Evolutionary conservation across 2,888 invertebrate genomes (phyloP).

Genomic region (Drosophila austrosaltans): DNA sequence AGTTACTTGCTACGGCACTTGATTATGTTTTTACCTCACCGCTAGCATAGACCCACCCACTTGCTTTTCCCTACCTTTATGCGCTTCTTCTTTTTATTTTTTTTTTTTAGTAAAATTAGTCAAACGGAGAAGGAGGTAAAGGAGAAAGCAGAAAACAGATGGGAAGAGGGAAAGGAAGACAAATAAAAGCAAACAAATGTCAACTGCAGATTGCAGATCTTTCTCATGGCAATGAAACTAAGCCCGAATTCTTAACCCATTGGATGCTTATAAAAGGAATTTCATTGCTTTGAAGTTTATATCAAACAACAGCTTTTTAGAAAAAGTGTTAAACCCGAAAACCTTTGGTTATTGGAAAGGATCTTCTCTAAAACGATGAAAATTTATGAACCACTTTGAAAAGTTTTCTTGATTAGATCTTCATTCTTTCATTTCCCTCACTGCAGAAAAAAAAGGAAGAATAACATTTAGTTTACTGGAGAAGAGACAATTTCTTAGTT

Average conservation of each 20-base stretch:
- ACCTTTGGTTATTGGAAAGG: no score
- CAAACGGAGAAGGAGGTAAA: conserved; percentile 21
- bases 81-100: neutral
- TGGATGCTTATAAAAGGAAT: neutral
- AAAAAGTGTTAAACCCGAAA: no score
- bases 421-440: no score
- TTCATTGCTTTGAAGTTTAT: neutral
- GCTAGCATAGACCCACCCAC: no score
- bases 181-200: conserved; percentile 76
- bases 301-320: neutral
- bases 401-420: neutral
- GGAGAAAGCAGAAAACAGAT: no score
- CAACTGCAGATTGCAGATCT: conserved; percentile 54
- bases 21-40: conserved; percentile 53
- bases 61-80: neutral
- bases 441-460: no score
- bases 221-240: conserved; percentile 1
- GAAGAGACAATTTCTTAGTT: no score
- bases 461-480: no score
- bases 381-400: no score
- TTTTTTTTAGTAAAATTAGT: conserved; percentile 55
- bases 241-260: neutral
- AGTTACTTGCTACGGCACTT: conserved; percentile 58
- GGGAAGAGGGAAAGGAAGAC: conserved; percentile 9
- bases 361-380: no score